Base-by-base conservation (phyloP, 2,797 vertebrate species). In the Rhabdomys pumilio region DNA sequence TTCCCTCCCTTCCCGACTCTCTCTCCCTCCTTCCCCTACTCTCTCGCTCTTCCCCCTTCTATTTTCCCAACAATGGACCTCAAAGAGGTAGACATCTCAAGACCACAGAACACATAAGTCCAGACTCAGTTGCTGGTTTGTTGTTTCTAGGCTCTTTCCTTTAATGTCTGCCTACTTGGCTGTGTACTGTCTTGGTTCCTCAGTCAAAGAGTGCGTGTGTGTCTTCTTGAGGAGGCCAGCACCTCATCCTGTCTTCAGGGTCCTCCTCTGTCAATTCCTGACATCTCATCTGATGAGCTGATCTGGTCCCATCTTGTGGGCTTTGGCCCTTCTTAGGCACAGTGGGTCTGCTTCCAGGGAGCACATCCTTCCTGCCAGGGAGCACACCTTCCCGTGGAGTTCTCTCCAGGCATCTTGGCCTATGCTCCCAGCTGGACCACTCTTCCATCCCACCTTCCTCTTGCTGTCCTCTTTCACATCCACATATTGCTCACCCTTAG, bases 71-170 rank as follows among this genome's bases (percentile, higher is more conserved):
- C 1, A 31, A 20, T 0, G 38, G 86, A 82, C 31, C 38, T 92
- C 31, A 82, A 82, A 95, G 44, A 96, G 79, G 24, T 31, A 84
- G 80, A 77, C 53, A 20, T 53, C 53, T 93, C 20, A 61, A 41
- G 44, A 73, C 83, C 29, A 44, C 34, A 89, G 69, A 96, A 44
- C 76, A 57, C 31, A 7, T 9, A 11, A 69, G 55, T 73, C 87
- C 34, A 67, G 75, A 31, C 10, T 3, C 15, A 7, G 4, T 41
- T 76, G 41, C 72, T 69, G 50, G 34, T 77, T 88, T 82, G 38
- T 76, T 63, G 67, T 72, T 90, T 65, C 26, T 55, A 75, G 44
- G 69, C 31, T 63, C 38, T 94, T 59, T 11, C 22, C 17, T 85
- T 67, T 47, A 12, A 10, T 59, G n/a, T 90, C 81, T 61, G 15